phyloP scores from a whole-genome alignment of 2,888 invertebrate species.

The Leptinotarsa haldemani region DNA sequence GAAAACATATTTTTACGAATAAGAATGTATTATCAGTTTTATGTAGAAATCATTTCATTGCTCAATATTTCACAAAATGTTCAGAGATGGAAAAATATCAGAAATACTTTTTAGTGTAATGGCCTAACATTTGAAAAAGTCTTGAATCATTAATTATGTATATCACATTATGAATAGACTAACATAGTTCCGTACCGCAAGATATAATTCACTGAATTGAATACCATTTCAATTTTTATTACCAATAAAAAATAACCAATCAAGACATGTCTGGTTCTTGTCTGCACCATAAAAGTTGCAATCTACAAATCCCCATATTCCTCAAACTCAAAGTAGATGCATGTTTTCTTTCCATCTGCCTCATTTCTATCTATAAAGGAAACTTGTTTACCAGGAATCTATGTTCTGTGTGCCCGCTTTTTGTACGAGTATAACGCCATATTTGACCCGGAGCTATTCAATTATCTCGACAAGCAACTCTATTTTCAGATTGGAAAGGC shows the following conservation, averaged over 20 bases:
- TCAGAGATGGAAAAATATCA: too few relatives aligned
- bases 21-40: too few relatives aligned
- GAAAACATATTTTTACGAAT: too few relatives aligned
- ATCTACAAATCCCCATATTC: neutral
- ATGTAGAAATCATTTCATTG: too few relatives aligned
- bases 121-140: too few relatives aligned
- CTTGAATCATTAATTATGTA: too few relatives aligned
- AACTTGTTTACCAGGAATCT: slow-evolving; percentile 10
- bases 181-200: too few relatives aligned
- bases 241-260: neutral
- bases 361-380: neutral
- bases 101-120: too few relatives aligned
- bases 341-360: neutral
- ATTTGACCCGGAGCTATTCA: slow-evolving; percentile 34
- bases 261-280: neutral
- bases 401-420: slow-evolving; percentile 2
- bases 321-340: neutral
- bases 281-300: neutral
- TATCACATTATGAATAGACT: too few relatives aligned
- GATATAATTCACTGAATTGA: too few relatives aligned
- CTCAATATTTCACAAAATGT: too few relatives aligned
- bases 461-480: slow-evolving; percentile 34
- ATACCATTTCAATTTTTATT: neutral
- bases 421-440: slow-evolving; percentile 20
- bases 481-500: slow-evolving; percentile 36